These are phyloP conservation scores for Fragum whitleyi DNA, from an alignment of 2,888 invertebrate species.

Conservation along the genomic window DNA sequence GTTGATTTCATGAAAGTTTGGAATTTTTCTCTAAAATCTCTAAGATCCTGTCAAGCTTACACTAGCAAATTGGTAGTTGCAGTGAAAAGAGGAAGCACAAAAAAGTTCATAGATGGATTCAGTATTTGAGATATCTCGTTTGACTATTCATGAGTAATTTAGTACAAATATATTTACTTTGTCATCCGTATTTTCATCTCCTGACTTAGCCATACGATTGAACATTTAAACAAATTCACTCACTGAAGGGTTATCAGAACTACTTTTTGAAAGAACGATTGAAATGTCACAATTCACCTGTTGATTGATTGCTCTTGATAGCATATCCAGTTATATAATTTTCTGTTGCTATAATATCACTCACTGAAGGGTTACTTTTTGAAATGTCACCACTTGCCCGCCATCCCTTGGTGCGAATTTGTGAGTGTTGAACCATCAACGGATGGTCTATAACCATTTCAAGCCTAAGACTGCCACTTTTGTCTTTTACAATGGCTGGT, in stretches of 20 bases:
- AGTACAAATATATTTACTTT: slow-evolving; percentile 32
- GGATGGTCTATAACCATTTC: slow-evolving; percentile 72
- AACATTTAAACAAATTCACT: slow-evolving; percentile 43
- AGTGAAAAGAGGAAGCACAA: slow-evolving; percentile 51
- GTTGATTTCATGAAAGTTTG: slow-evolving; percentile 47
- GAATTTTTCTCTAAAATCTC: slow-evolving; percentile 42
- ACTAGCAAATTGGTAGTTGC: slow-evolving; percentile 61
- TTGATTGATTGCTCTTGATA: too few relatives aligned
- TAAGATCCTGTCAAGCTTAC: slow-evolving; percentile 56
- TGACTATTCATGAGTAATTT: slow-evolving; percentile 64
- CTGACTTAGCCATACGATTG: slow-evolving; percentile 16
- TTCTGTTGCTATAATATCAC: too few relatives aligned
- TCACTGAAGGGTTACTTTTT: too few relatives aligned
- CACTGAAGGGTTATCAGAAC: slow-evolving; percentile 62
- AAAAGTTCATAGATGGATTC: slow-evolving; percentile 60
- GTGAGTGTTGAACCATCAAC: slow-evolving; percentile 66
- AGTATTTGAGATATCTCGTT: slow-evolving; percentile 60
- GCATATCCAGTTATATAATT: too few relatives aligned
- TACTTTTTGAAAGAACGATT: slow-evolving; percentile 65
- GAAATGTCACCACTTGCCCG: slow-evolving; percentile 68
- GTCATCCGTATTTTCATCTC: slow-evolving; percentile 38
- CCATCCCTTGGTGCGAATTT: slow-evolving; percentile 65
- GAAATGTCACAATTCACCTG: too few relatives aligned
- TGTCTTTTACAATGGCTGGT: slow-evolving; percentile 54
- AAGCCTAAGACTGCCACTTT: slow-evolving; percentile 58